phyloP scores from a whole-genome alignment of 2,888 invertebrate species.

The Drosophila meridionalis region DNA sequence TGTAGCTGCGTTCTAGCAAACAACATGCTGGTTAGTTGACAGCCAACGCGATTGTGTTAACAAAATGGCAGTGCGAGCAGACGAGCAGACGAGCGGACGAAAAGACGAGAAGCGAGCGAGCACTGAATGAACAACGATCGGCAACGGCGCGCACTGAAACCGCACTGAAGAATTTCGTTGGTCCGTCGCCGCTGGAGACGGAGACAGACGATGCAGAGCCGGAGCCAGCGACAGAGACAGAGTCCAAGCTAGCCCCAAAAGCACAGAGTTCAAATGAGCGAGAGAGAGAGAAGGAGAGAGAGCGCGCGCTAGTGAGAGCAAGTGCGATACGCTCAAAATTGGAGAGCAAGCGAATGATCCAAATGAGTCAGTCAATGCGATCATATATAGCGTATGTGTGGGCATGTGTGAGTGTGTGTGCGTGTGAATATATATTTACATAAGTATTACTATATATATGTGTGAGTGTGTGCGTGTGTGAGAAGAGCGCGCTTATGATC shows the following conservation, averaged over 20 bases:
- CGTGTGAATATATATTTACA: too few species aligned
- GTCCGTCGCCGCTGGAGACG: slow-evolving; percentile 31
- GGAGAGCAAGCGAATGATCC: slow-evolving; percentile 30
- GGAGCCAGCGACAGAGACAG: slow-evolving; percentile 31
- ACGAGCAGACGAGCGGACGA: slow-evolving; percentile 43
- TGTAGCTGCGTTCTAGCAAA: slow-evolving; percentile 72
- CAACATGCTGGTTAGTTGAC: slow-evolving; percentile 67
- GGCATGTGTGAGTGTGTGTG: background rate
- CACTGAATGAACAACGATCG: slow-evolving; percentile 70
- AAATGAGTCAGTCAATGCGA: slow-evolving; percentile 64
- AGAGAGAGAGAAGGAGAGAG: background rate
- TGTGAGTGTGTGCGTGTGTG: slow-evolving; percentile 21
- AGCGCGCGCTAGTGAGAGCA: background rate
- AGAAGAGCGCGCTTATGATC: slow-evolving; percentile 62
- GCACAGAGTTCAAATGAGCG: slow-evolving; percentile 23
- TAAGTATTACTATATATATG: background rate
- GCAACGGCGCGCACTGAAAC: slow-evolving; percentile 70
- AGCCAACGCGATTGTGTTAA: slow-evolving; percentile 51
- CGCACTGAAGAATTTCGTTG: slow-evolving; percentile 75
- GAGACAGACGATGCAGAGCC: slow-evolving; percentile 23
- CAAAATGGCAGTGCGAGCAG: slow-evolving; percentile 53
- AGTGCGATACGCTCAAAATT: slow-evolving; percentile 4
- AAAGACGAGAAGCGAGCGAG: slow-evolving; percentile 49
- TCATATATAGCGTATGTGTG: slow-evolving; percentile 35
- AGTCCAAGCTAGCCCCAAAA: slow-evolving; percentile 13